phyloP scores from a whole-genome alignment of 2,113 vertebrate species.

The Penelope pileata region DNA sequence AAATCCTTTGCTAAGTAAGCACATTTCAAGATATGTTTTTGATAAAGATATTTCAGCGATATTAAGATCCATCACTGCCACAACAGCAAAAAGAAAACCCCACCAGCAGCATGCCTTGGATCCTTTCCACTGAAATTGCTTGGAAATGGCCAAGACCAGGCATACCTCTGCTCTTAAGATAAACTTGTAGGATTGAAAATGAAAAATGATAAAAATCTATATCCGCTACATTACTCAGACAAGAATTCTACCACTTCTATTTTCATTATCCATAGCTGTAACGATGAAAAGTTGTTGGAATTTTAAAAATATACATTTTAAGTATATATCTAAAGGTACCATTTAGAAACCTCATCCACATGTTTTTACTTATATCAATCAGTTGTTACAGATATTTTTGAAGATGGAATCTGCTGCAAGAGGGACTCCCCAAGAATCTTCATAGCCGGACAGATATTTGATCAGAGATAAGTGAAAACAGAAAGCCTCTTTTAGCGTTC shows the following conservation, averaged over 20 bases:
- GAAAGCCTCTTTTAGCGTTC: conserved; percentile 17
- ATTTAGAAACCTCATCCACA: not conserved
- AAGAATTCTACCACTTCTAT: not conserved
- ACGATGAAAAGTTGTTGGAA: not conserved
- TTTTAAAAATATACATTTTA: not conserved
- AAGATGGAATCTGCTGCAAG: not conserved
- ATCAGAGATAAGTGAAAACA: conserved; percentile 2
- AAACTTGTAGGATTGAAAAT: not conserved
- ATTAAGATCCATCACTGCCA: not conserved
- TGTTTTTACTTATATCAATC: not conserved
- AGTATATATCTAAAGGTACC: not conserved
- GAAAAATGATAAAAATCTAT: not conserved
- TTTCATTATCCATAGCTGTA: not conserved
- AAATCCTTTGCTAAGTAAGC: not conserved
- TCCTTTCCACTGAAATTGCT: not conserved
- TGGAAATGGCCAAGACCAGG: not conserved
- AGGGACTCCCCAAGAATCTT: not conserved
- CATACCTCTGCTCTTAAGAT: not conserved
- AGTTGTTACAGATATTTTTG: not conserved
- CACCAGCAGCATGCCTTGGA: not conserved
- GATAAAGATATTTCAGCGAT: not conserved
- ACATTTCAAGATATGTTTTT: not conserved
- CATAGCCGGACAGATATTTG: not conserved
- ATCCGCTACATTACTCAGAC: not conserved
- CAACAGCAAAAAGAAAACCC: not conserved